Evolutionary conservation across 2,113 vertebrate species (phyloP).

Genomic region (Mus pahari): DNA sequence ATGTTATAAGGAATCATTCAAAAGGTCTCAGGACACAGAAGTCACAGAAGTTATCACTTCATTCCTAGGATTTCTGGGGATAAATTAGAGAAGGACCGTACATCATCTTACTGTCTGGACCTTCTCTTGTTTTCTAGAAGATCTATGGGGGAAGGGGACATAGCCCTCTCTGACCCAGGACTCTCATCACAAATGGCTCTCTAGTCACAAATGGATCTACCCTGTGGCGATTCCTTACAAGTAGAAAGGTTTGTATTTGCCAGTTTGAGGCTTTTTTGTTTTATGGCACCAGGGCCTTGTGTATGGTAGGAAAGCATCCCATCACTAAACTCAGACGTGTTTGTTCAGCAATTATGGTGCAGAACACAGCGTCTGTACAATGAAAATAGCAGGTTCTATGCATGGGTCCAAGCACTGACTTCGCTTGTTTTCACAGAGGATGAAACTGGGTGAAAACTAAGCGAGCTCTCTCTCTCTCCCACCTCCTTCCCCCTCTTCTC

Average conservation of each 20-base stretch:
- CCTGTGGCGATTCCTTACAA: not conserved
- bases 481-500: no score
- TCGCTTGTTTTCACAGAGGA: slow-evolving; percentile 10
- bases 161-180: not conserved
- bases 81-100: not conserved
- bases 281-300: no score
- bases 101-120: not conserved
- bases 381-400: not conserved
- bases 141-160: not conserved
- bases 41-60: not conserved
- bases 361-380: not conserved
- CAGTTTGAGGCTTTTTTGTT: not conserved
- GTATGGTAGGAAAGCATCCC: not conserved
- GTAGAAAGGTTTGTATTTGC: not conserved
- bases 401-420: not conserved
- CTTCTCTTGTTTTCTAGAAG: not conserved
- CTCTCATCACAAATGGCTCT: not conserved
- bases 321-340: not conserved
- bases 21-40: not conserved
- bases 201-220: no score
- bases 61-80: not conserved
- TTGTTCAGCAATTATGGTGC: not conserved
- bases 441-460: not conserved
- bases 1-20: not conserved
- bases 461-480: no score